Evolutionary conservation across 2,113 vertebrate genomes (phyloP).

Genomic region (Rallus limicola): DNA sequence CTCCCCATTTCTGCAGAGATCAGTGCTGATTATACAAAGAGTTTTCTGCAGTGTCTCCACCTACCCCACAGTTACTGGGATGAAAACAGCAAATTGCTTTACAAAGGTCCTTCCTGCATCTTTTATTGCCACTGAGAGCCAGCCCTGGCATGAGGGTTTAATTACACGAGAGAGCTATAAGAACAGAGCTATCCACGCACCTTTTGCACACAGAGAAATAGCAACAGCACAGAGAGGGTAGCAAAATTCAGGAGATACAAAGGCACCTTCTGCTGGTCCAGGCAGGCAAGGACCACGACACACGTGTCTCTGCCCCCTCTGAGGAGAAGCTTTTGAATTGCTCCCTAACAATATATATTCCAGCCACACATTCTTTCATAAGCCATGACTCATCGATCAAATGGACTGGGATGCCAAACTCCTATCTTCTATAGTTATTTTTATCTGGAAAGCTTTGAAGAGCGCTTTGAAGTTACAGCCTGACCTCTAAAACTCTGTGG

Average conservation of each 20-base stretch:
- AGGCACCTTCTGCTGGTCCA: neutral
- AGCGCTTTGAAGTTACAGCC: slow-evolving; percentile 29
- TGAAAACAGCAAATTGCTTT: neutral
- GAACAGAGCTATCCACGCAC: neutral
- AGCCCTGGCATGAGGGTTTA: neutral
- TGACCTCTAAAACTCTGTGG: neutral
- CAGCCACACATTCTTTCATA: neutral
- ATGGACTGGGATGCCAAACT: neutral
- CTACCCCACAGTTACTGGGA: neutral
- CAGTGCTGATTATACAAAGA: neutral
- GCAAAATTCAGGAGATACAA: neutral
- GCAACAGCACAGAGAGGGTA: neutral
- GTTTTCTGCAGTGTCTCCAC: neutral
- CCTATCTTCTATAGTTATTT: neutral
- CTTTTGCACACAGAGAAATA: neutral
- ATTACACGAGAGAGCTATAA: neutral
- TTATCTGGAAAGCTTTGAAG: slow-evolving; percentile 43
- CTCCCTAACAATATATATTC: neutral
- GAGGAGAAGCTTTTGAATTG: neutral
- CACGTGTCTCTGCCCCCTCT: rapidly evolving
- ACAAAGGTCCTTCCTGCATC: neutral
- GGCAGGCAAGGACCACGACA: neutral
- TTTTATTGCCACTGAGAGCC: neutral
- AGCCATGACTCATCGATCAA: neutral
- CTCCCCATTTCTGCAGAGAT: neutral